phyloP scores from a whole-genome alignment of 2,797 vertebrate species.

The Varecia variegata region DNA sequence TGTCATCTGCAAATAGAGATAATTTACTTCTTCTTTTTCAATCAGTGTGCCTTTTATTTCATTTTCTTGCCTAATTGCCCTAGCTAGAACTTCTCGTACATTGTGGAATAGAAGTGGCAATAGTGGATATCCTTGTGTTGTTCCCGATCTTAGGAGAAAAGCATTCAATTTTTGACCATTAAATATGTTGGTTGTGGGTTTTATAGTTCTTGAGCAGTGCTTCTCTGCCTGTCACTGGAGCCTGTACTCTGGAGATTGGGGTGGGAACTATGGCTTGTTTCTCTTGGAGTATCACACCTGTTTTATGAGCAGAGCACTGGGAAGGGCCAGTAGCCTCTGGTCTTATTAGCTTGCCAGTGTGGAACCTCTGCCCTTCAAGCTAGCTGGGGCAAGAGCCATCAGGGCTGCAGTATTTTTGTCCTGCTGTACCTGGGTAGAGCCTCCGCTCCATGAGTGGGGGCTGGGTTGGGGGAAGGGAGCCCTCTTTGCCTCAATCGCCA shows the following conservation, averaged over 20 bases:
- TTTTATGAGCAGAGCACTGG: not conserved
- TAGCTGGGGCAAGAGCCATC: not conserved
- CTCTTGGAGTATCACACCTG: not conserved
- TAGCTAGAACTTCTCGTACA: not conserved
- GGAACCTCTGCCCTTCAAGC: not conserved
- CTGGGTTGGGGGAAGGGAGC: not conserved
- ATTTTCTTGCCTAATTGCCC: not conserved
- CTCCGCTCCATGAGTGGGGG: not conserved
- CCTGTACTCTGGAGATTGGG: not conserved
- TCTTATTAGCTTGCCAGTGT: conserved; percentile 17
- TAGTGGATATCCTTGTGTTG: not conserved
- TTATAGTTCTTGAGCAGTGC: not conserved
- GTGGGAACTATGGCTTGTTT: not conserved
- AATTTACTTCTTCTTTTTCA: not conserved
- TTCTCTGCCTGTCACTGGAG: not conserved
- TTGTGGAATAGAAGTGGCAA: not conserved
- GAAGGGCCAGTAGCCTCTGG: not conserved
- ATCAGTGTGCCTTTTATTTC: not conserved
- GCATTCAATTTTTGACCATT: not conserved
- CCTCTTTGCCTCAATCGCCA: not conserved
- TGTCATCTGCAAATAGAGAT: not conserved
- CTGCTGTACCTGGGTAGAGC: not conserved
- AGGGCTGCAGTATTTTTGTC: not conserved
- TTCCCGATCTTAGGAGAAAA: not conserved
- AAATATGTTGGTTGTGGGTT: not conserved